Percentiles rank a stretch among this genome's conserved stretches.
Evolutionary conservation across 2,888 invertebrate genomes (phyloP).

Genomic region (Hirtodrosophila alboralis): DNA sequence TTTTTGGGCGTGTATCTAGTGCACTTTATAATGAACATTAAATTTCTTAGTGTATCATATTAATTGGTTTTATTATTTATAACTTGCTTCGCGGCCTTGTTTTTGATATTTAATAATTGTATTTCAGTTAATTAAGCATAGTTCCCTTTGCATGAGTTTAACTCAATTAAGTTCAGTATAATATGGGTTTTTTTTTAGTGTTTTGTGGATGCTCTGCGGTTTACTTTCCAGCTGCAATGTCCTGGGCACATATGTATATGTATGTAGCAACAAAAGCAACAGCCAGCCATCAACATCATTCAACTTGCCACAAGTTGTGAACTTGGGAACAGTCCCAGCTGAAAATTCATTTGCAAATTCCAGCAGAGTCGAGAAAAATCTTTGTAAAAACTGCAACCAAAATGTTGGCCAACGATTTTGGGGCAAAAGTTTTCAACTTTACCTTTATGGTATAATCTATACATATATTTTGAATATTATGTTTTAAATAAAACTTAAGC

Average conservation of each 20-base stretch:
- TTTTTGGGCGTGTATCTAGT: not conserved
- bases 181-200: no score
- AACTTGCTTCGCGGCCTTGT: no score
- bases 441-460: no score
- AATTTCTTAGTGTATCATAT: not conserved
- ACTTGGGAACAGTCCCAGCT: slow-evolving; percentile 16
- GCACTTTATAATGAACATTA: not conserved
- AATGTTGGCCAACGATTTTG: not conserved
- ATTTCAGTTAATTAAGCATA: no score
- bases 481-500: no score
- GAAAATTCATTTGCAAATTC: slow-evolving; percentile 57
- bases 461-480: no score
- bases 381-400: slow-evolving; percentile 1
- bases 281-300: slow-evolving; percentile 25
- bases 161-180: no score
- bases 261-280: slow-evolving; percentile 6
- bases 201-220: no score
- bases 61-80: slow-evolving; percentile 12
- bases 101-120: no score
- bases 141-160: no score
- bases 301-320: slow-evolving; percentile 33
- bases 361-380: slow-evolving; percentile 10
- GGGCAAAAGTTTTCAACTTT: not conserved
- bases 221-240: slow-evolving; percentile 10
- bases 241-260: slow-evolving; percentile 15